Evolutionary conservation across 1,140 invertebrate species (phyloP).

Genomic region (Armadillidium nasatum): DNA sequence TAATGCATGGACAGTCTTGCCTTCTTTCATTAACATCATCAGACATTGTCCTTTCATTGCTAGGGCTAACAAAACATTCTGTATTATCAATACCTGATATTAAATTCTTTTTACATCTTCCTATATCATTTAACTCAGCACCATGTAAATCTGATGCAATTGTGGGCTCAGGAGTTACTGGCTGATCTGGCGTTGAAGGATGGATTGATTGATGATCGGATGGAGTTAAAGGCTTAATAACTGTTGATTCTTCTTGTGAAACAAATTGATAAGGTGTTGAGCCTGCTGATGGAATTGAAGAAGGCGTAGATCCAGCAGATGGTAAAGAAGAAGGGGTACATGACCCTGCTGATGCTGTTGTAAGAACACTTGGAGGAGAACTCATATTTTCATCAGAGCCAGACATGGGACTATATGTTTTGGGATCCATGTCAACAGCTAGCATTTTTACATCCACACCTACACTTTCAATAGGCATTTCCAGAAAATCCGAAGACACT

Average conservation of each 20-base stretch:
- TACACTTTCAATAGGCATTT: constrained; percentile 4
- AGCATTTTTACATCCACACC: background rate
- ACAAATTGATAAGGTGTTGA: constrained; percentile 4
- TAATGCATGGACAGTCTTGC: background rate
- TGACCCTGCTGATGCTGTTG: background rate
- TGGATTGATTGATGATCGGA: constrained; percentile 3
- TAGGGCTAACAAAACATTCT: background rate
- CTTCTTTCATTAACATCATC: background rate
- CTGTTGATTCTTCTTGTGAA: constrained; percentile 4
- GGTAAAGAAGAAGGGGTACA: background rate
- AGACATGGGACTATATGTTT: background rate
- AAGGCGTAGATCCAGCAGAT: background rate
- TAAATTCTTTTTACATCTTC: background rate
- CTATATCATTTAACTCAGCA: background rate
- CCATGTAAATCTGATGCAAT: background rate
- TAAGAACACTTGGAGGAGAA: background rate
- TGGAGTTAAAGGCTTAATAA: constrained; percentile 4
- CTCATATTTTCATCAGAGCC: background rate
- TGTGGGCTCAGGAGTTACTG: background rate
- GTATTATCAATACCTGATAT: background rate
- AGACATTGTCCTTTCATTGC: background rate
- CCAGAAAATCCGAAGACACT: background rate
- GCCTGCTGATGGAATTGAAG: background rate
- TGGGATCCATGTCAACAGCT: background rate
- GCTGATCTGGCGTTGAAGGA: background rate